A percentile compares a stretch with the other conserved stretches of the same genome.
Conservation (phyloP, 2,113 vertebrate species). For the Panthera leo region DNA sequence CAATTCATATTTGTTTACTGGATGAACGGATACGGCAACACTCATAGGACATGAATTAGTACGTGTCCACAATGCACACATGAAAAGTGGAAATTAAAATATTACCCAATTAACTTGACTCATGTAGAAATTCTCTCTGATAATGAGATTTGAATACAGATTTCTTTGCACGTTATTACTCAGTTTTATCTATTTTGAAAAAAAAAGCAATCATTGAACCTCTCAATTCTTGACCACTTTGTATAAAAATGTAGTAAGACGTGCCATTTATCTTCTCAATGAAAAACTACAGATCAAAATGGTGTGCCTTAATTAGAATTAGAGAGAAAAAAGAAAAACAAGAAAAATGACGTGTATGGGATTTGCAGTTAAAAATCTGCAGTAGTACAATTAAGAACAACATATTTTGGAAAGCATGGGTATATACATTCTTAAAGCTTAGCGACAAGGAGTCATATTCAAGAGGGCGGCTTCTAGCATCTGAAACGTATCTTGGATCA, state of each 20-base stretch:
- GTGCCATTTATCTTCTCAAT: neutral
- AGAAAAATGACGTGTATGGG: neutral
- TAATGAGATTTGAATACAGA: neutral
- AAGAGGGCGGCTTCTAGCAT: neutral
- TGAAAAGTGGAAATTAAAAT: neutral
- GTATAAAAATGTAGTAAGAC: neutral
- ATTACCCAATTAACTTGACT: neutral
- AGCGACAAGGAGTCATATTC: neutral
- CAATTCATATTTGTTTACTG: neutral
- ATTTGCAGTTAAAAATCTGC: neutral
- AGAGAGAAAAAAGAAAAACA: neutral
- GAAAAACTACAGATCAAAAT: neutral
- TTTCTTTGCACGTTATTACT: neutral
- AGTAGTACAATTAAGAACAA: neutral
- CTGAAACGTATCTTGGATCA: neutral
- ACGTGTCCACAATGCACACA: neutral
- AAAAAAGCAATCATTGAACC: neutral
- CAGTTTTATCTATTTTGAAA: neutral
- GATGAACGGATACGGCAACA: neutral
- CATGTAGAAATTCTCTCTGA: neutral
- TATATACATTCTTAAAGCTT: neutral
- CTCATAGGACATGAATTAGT: neutral
- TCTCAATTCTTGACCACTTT: neutral
- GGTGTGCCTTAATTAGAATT: neutral
- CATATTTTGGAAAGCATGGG: neutral